phyloP scores from a whole-genome alignment of 35 echinoderm and acorn worm species.

The Heliocidaris tuberculata region DNA sequence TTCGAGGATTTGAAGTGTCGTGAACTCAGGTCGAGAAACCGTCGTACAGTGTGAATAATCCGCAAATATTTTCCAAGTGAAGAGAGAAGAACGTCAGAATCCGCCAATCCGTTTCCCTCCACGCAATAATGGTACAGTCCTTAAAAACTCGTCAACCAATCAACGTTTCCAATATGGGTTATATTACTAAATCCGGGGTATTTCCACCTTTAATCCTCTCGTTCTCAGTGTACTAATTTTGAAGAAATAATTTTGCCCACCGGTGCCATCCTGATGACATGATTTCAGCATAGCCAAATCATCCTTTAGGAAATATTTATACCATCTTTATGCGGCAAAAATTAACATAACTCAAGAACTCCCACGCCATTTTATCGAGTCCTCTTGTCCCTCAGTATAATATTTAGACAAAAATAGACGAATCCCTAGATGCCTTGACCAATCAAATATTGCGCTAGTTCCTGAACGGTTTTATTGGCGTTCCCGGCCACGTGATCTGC shows the following conservation, averaged over 20 bases:
- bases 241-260: not conserved
- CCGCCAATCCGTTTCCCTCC: not conserved
- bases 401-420: not conserved
- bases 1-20: too few species aligned
- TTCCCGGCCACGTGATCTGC: slow-evolving; percentile 26
- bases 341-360: not conserved
- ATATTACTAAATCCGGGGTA: not conserved
- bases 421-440: slow-evolving; percentile 35
- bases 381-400: not conserved
- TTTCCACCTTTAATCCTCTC: not conserved
- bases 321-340: too few species aligned
- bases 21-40: too few species aligned
- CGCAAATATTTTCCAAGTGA: too few species aligned
- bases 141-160: not conserved
- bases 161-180: not conserved
- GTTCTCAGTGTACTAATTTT: not conserved
- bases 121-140: not conserved
- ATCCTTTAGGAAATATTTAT: not conserved
- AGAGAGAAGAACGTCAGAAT: too few species aligned
- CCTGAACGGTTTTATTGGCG: slow-evolving; percentile 15
- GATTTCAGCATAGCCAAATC: not conserved
- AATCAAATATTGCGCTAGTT: slow-evolving; percentile 28
- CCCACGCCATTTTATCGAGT: not conserved
- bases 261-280: not conserved
- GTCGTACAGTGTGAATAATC: too few species aligned